Conservation (phyloP, 1,140 invertebrate genomes). For the Halesus radiatus region DNA sequence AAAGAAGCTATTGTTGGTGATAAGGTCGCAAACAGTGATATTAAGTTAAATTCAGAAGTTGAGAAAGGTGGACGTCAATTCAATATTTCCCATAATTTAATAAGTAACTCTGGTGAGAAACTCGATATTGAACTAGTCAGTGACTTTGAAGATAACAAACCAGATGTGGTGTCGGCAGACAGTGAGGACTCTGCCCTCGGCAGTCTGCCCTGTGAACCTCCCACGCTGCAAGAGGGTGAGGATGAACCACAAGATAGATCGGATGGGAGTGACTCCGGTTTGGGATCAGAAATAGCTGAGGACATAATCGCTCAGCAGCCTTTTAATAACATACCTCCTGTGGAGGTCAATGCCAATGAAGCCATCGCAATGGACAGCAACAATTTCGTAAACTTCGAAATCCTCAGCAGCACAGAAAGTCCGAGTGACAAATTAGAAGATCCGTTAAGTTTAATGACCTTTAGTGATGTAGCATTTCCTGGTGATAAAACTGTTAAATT, state of each 20-base stretch:
- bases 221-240: constrained; percentile 62
- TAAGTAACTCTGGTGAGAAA: constrained; percentile 68
- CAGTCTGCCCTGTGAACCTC: constrained; percentile 64
- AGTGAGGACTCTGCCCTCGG: constrained; percentile 70
- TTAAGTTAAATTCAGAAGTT: constrained; percentile 29
- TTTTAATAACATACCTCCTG: constrained; percentile 34
- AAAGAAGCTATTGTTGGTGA: constrained; percentile 23
- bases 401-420: constrained; percentile 48
- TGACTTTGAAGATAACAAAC: constrained; percentile 70
- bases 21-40: constrained; percentile 9
- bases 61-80: constrained; percentile 40
- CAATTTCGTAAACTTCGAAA: constrained; percentile 59
- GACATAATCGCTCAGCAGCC: constrained; percentile 59
- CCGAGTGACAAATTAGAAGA: constrained; percentile 58
- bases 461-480: constrained; percentile 46
- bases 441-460: constrained; percentile 29
- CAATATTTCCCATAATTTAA: constrained; percentile 61
- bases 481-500: constrained; percentile 9
- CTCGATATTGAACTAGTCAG: constrained; percentile 68
- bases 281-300: constrained; percentile 77
- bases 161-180: constrained; percentile 68
- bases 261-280: constrained; percentile 85
- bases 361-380: constrained; percentile 42
- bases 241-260: constrained; percentile 72
- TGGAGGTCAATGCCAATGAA: constrained; percentile 12